Evolutionary conservation across 2,888 invertebrate species (phyloP), one percentile per base, ranked within the genome.

Genomic region (Ornithoptera priamus): DNA sequence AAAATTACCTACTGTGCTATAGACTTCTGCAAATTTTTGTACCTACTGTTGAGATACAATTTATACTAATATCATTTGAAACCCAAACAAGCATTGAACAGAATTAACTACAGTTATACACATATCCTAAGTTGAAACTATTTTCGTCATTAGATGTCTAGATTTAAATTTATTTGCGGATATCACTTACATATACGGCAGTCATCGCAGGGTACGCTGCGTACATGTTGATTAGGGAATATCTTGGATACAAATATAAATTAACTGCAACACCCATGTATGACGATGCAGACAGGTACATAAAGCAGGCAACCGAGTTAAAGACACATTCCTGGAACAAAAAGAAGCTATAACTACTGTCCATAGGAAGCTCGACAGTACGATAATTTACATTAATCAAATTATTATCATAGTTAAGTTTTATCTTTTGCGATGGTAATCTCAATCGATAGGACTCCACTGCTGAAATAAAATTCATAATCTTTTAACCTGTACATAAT

Each of bases 201-300:
- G 96, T 96, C 96, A 97, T 96, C 2, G 97, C 96, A n/a, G 97
- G 97, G 90, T 97, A 97, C 18, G 96, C 96, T 80, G 97, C 95
- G 81, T 96, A 96, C 75, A 97, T 96, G 59, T 94, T 95, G 70
- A 94, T 87, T 10, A 95, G 81, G 46, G 95, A 91, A 84, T 97
- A 97, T 77, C 95, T 93, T 0, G 96, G 96, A 87, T 96, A 95
- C 67, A 97, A 88, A 85, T 95, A 96, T 59, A 96, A 89, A 76
- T 96, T 95, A 24, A 97, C 96, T 1, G 96, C 95, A 75, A 96
- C 95, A 0, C 96, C 96, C 89, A 97, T 94, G 83, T 96, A 97
- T 0, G 96, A 95, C 1, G 97, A 95, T 0, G 97, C 95, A 46
- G 96, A 95, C 68, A 97, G 85, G 81, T 97, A 97, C 82, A 97